A percentile compares a stretch with the other conserved stretches of the same genome.
Conservation (phyloP, 1,140 invertebrate genomes). For the Drosophila yakuba region DNA sequence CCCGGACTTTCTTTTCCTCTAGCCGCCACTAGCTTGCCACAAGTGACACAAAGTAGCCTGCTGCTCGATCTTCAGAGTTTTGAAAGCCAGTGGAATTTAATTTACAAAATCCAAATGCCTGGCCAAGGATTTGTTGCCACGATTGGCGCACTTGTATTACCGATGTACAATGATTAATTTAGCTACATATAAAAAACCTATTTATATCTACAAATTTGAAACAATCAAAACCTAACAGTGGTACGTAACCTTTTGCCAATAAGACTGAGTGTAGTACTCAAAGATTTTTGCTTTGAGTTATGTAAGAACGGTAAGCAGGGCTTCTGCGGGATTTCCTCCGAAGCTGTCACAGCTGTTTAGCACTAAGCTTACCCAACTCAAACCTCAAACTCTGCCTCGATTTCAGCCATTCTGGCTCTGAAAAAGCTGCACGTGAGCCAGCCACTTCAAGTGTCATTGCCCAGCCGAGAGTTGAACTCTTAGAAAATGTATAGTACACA, state of each 20-base stretch:
- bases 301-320: constrained; percentile 9
- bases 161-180: no score
- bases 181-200: no score
- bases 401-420: not conserved
- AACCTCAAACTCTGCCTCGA: not conserved
- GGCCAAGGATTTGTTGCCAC: constrained; percentile 26
- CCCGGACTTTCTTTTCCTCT: constrained; percentile 24
- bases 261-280: not conserved
- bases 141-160: not conserved
- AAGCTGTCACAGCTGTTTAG: constrained; percentile 46
- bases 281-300: constrained; percentile 13
- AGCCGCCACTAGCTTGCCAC: constrained; percentile 15
- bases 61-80: constrained; percentile 9
- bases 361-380: constrained; percentile 48
- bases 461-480: constrained; percentile 50
- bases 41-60: constrained; percentile 62
- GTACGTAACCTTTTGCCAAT: not conserved
- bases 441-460: constrained; percentile 73
- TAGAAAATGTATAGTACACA: constrained; percentile 9
- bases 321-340: constrained; percentile 36
- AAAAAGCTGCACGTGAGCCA: constrained; percentile 43
- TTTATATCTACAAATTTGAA: not conserved
- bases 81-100: constrained; percentile 49
- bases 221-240: not conserved
- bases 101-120: constrained; percentile 48